These are phyloP conservation scores for Ceriagrion tenellum DNA, from an alignment of 2,888 invertebrate genomes.

Conservation along the genomic window DNA sequence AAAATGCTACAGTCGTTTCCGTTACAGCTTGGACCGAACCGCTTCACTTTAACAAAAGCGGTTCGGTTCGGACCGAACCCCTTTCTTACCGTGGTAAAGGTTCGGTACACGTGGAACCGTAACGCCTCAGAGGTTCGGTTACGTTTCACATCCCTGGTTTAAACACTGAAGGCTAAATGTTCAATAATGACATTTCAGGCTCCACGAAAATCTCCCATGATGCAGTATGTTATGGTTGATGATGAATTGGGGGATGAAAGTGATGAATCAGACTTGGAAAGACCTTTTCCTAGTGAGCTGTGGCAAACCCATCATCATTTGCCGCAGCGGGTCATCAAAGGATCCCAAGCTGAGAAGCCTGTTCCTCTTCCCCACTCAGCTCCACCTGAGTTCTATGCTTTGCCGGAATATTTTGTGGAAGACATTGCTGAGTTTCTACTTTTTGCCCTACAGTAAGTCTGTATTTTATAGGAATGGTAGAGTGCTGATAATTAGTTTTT, in stretches of 20 bases:
- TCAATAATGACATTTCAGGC: background rate
- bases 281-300: no score
- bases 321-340: no score
- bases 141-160: no score
- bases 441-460: conserved; percentile 93
- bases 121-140: no score
- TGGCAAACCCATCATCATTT: background rate
- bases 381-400: conserved; percentile 89
- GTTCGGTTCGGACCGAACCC: no score
- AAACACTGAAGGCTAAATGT: background rate
- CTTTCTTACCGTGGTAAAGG: no score
- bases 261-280: background rate
- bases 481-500: background rate
- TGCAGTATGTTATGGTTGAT: background rate
- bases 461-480: conserved; percentile 32
- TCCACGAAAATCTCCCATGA: background rate
- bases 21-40: no score
- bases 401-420: conserved; percentile 98
- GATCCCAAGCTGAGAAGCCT: conserved; percentile 72
- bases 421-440: conserved; percentile 98
- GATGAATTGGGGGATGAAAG: background rate
- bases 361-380: conserved; percentile 81
- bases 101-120: no score
- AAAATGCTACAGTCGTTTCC: no score
- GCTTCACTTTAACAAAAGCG: no score